Evolutionary conservation across 1,140 invertebrate species (phyloP), one percentile per base, ranked within the genome.

Genomic region (Gyrodactylus bullatarudis): DNA sequence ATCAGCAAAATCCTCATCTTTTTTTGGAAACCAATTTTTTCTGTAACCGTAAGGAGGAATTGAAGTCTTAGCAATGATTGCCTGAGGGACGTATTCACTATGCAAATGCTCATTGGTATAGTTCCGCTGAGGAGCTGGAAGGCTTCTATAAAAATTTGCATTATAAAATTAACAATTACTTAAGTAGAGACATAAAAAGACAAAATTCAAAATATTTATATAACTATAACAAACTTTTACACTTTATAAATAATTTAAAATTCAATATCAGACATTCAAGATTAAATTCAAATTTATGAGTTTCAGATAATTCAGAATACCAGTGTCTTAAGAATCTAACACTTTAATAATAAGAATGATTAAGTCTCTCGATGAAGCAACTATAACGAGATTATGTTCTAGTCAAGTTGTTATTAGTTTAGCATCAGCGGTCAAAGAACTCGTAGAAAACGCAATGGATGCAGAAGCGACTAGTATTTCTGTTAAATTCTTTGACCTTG

Each of bases 1-100:
- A 86, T 98, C 93, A 77, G 85, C 85, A 84, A 85, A 89, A 82
- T 89, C 88, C 84, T 85, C 68, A 25, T 85, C 83, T 74, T 84
- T 85, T 74, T 92, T 81, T 20, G 94, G 94, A 1, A 95, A 83
- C 89, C 91, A 99, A 78, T 90, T 90, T 82, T 88, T 87, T 76
- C 94, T 85, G 76, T 91, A 87, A 0, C 92, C 91, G 23, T 72
- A 72, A n/a, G 71, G 71, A 26, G 71, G 71, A 16, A 26, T 26
- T 8, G 69, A 23, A 21, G 69, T 8, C 22, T 71, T 54, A 16
- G 34, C 8, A 54, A 54, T 54, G 8, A 54, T n/a, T 16, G 34
- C 34, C n/a, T 8, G 8, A 16, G 34, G n/a, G 8, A n/a, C n/a
- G 34, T 54, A 54, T 54, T 54, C 34, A 16, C n/a, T 54, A n/a